Base-by-base conservation (phyloP, 1,140 invertebrate genomes). In the Idris sp. region DNA sequence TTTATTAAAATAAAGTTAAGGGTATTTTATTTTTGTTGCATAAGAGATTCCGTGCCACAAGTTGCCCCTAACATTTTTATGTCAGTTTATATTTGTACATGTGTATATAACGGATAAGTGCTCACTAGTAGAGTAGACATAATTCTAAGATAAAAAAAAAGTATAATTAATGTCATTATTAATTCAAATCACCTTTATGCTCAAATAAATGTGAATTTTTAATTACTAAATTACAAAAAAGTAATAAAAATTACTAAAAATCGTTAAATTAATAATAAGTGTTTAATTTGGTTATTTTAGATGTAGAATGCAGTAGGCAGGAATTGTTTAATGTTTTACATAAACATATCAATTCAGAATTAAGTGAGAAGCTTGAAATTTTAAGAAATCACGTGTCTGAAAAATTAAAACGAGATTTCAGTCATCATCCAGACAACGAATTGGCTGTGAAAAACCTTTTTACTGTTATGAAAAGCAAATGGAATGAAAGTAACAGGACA, bases 281-380 rank as follows among this genome's bases (percentile, higher is more conserved):
- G n/a, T n/a, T n/a, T n/a, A n/a, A n/a, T n/a, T n/a, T 25, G 22
- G 8, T 51, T 6, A 22, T 38, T 11, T 51, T 4, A 16, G 7
- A 26, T 51, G 30, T 51, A 5, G 16, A 36, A 25, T 51, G 30
- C 31, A 51, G 11, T 36, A 51, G 48, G 30, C 16, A 15, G 8
- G 48, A 51, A 36, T 36, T 51, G 10, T 51, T 51, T 14, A 19
- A 51, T 36, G 30, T 35, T 26, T 14, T 51, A 38, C 5, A 19
- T 13, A 51, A 19, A 15, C 4, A 51, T 36, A 8, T 51, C n/a
- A 9, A 22, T 9, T 2, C 10, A 25, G 18, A 51, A 51, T 10
- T 25, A 25, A 18, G 19, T 4, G 48, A 38, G 11, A 51, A 51
- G 16, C 3, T 51, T 10, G 8, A 2, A 22, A 25, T 51, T 19